Base-by-base conservation (phyloP, 2,113 vertebrate genomes). In the Lonchura striata region DNA sequence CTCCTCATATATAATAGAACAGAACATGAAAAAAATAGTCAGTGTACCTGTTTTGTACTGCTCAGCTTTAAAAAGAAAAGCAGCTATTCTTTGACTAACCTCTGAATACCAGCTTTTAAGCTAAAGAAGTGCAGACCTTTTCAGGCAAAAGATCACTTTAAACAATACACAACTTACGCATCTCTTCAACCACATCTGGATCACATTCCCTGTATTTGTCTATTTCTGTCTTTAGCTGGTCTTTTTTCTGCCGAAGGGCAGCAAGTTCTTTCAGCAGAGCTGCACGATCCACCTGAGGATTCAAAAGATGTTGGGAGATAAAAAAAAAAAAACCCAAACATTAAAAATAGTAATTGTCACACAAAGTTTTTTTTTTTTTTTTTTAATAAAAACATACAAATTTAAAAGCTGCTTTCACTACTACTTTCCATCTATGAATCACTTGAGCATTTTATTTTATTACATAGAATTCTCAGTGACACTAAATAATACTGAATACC, bases 181-280 rank as follows among this genome's bases (percentile, higher is more conserved):
- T 99, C 95, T 99, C 98, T 95, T 99, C 98, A 22, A 99, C 59
- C 10, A 99, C 98, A 23, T 99, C 98, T 9, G 99, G 99, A 95
- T 99, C 99, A 95, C 99, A 99, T 79, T 99, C 99, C 95, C 97
- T 98, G 96, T 99, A 99, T 92, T 99, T 99, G 76, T 99, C 99
- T 96, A 99, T 63, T 91, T 99, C 98, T 23, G 98, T 85, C 93
- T 97, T 98, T 24, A 99, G 97, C 74, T 98, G 97, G 33, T 97
- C 96, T 50, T 94, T 98, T 91, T 99, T 96, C 69, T 98, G 95
- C 80, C 88, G 98, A 92, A 99, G 98, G 49, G 95, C 92, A 89
- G 97, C 86, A 77, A 99, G 97, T 89, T 99, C 98, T 94, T 98
- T 96, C 86, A 96, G 75, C 39, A 99, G 95, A 74, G 92, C 83